Base-by-base conservation (phyloP, 2,113 vertebrate genomes). In the Girardinichthys multiradiatus region DNA sequence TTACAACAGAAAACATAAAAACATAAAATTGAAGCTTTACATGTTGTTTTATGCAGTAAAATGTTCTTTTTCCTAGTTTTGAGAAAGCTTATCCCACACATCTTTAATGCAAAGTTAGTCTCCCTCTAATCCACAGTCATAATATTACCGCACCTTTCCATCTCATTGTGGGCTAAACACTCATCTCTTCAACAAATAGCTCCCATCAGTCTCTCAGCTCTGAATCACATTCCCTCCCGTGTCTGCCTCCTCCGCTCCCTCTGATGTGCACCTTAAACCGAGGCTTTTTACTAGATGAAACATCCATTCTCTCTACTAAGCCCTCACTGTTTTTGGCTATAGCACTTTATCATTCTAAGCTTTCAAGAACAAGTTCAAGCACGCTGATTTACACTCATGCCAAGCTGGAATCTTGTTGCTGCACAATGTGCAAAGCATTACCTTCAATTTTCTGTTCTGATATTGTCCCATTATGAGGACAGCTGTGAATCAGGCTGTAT, bases 171-270 rank as follows among this genome's bases (percentile, higher is more conserved):
- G 74, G 74, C 75, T 76, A 83, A 74, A 81, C 66, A 70, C 65
- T 82, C 79, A 87, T 68, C 64, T 68, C 57, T 67, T 70, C 61
- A 80, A 35, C 68, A 70, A 81, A 76, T 60, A 71, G 70, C 81
- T 80, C 54, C 58, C 68, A 84, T 84, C 67, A 57, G 72, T 83
- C 61, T 78, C 72, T 65, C 13, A 61, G 74, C 71, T 63, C 60
- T 85, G 80, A 83, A 81, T 87, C 81, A 82, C 84, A 37, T 67
- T 79, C 76, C 68, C 76, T 87, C 75, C 80, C 72, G 75, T 77
- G 80, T 89, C 80, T 82, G 73, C 76, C 85, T 89, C 85, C 87
- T 80, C 85, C 86, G 81, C 79, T 64, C 33, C 24, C 57, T 15
- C 77, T 74, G 60, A 71, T 45, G 29, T 37, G 24, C 62, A 61